Base-by-base conservation (phyloP, 2,797 vertebrate species). In the Helicolenus hilgendorfi region DNA sequence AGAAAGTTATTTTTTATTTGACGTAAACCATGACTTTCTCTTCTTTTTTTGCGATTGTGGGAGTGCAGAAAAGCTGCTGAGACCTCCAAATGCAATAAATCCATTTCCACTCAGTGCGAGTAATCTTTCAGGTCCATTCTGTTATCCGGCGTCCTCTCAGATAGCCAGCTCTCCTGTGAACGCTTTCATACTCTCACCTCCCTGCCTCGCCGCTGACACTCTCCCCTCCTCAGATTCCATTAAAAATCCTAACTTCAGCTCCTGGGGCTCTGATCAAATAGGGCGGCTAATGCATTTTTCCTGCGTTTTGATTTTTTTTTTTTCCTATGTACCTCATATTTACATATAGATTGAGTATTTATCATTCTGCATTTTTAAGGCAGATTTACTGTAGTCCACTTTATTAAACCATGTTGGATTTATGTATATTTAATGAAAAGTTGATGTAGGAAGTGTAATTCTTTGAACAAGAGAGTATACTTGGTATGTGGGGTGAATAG, bases 331-430 rank as follows among this genome's bases (percentile, higher is more conserved):
- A 91, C 92, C 94, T 89, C 91, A 68, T 98, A 98, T 98, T 98
- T 98, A 97, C 97, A 98, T 98, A 97, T 98, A 98, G 96, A 98
- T 97, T 96, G 97, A 97, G 95, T 97, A 97, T 97, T 98, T 98
- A 97, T 97, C 97, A 95, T 92, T 92, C 84, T 89, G 92, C 84
- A 87, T 95, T 95, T 95, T 95, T 94, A 94, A 95, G 92, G 94
- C 91, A 93, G 93, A 96, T 96, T 97, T 87, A 93, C 92, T 95
- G 94, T 96, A 94, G 94, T 95, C 91, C 93, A 94, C 96, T 97
- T 97, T 96, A 95, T 95, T 94, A 93, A 93, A 93, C 93, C 89
- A 90, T 96, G 96, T 95, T 96, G 96, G 96, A 97, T 96, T 97
- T 96, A 94, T 97, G 95, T 96, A 95, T 96, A 96, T 97, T 96